These are phyloP conservation scores for Coluber constrictor DNA, from an alignment of 2,797 vertebrate genomes.

Conservation along the genomic window DNA sequence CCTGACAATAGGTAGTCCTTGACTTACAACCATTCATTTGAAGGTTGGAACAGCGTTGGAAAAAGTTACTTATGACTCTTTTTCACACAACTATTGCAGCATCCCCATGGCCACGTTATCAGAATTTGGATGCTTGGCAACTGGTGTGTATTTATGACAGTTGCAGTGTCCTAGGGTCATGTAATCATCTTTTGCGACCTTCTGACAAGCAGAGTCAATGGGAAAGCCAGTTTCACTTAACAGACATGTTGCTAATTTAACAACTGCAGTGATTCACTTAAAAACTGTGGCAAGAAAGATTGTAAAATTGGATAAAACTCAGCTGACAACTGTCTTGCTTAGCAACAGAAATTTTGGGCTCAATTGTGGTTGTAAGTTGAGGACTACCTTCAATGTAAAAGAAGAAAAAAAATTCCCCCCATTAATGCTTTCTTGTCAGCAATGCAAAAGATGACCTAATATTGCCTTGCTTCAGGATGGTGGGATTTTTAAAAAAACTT, in stretches of 20 bases:
- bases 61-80: neutral
- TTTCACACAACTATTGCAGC: neutral
- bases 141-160: neutral
- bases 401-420: neutral
- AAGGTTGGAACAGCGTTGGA: neutral
- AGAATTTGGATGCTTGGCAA: neutral
- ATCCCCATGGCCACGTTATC: neutral
- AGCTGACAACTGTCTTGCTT: neutral
- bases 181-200: neutral
- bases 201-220: neutral
- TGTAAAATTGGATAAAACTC: neutral
- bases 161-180: neutral
- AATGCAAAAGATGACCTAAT: neutral
- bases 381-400: neutral
- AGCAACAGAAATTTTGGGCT: neutral
- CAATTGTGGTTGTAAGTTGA: neutral
- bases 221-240: neutral
- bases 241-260: neutral
- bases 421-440: neutral
- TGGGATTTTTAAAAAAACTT: neutral
- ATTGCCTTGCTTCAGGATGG: neutral
- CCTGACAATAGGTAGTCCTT: neutral
- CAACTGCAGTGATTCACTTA: neutral
- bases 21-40: neutral
- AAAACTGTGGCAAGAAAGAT: neutral